phyloP scores from a whole-genome alignment of 2,113 vertebrate species.

The Myrmecophaga tridactyla region DNA sequence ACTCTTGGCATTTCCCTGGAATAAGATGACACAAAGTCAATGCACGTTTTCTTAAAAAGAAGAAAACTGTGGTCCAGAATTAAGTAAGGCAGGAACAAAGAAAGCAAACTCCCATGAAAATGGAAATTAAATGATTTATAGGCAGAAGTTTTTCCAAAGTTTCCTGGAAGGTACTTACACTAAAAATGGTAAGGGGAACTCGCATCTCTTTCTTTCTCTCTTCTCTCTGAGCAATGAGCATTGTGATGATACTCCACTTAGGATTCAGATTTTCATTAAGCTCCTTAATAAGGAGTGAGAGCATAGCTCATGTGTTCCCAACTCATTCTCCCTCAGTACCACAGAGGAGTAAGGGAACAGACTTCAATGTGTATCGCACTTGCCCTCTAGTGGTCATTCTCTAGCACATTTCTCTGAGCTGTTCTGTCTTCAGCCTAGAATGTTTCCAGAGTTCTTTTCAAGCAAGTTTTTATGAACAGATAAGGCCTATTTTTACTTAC shows the following conservation, averaged over 20 bases:
- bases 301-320: neutral
- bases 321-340: neutral
- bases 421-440: neutral
- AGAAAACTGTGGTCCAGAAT: slow-evolving; percentile 41
- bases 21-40: slow-evolving; percentile 50
- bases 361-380: slow-evolving; percentile 29
- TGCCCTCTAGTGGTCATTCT: slow-evolving; percentile 78
- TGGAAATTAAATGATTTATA: slow-evolving; percentile 53
- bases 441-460: neutral
- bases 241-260: neutral
- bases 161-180: slow-evolving; percentile 14
- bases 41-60: slow-evolving; percentile 27
- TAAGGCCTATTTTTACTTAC: slow-evolving; percentile 23
- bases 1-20: slow-evolving; percentile 29
- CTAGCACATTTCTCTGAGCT: neutral
- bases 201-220: neutral
- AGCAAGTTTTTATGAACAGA: slow-evolving; percentile 33
- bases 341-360: neutral
- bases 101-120: slow-evolving; percentile 30
- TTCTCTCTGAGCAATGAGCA: neutral
- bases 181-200: neutral
- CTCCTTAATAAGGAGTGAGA: neutral
- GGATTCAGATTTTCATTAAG: neutral
- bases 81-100: slow-evolving; percentile 31
- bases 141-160: slow-evolving; percentile 26